Evolutionary conservation across 2,113 vertebrate genomes (phyloP), one percentile per base, ranked within the genome.

Genomic region (Callospermophilus lateralis): DNA sequence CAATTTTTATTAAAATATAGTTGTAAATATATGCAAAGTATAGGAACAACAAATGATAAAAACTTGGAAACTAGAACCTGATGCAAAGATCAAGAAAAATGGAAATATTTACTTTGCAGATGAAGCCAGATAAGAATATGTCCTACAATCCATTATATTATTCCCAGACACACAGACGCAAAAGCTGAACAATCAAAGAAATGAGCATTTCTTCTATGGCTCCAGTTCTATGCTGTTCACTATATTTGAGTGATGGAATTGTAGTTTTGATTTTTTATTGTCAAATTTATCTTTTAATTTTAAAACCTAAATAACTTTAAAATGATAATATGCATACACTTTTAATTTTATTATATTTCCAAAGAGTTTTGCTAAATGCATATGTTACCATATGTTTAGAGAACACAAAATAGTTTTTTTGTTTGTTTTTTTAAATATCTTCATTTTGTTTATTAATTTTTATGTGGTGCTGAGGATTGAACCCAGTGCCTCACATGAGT

Each of bases 291-390:
- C 67, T 85, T 83, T 6, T 72, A 90, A 65, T 48, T 19, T 73
- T 76, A 55, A 37, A 61, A 55, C 55, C 30, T 81, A 85, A 79
- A 37, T n/a, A 94, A 3, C 6, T 86, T 77, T 72, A 45, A 93
- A 89, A 42, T 42, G 34, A 88, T 6, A 84, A 61, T 5, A 8
- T 51, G 45, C 65, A 48, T 65, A 30, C 0, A 39, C 0, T 80
- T 22, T 58, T 20, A 58, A 68, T 88, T 87, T n/a, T 70, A 86
- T 90, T 86, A 30, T 48, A 92, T 68, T 93, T 90, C 11, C n/a
- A 90, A 78, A 77, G 39, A 84, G 65, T 83, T 94, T 93, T 93
- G 28, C 15, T 79, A 15, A 30, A 19, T 81, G 78, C 8, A 32
- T 65, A 76, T 79, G 37, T 72, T 83, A 32, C 8, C 9, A 32